Conservation (phyloP, 2,797 vertebrate genomes). For the Amazona finschi region DNA sequence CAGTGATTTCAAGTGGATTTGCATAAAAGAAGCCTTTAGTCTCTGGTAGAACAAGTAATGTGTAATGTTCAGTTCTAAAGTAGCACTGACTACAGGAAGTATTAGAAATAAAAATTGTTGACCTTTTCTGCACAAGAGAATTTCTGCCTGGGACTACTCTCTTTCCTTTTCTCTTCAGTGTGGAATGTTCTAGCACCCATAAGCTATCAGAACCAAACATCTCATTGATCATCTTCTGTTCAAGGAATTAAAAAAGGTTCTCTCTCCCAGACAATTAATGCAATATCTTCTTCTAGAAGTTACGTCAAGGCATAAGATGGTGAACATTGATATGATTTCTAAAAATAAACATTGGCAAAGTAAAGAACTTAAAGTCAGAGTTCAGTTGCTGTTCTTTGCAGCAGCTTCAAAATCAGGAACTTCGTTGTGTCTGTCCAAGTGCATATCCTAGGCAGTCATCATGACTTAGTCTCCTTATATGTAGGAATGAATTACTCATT, state of each 20-base stretch:
- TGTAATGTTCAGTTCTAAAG: conserved; percentile 4
- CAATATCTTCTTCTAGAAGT: conserved; percentile 1
- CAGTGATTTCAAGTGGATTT: conserved; percentile 26
- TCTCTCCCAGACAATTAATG: not conserved
- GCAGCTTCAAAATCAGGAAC: not conserved
- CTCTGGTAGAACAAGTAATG: not conserved
- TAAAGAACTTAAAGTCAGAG: not conserved
- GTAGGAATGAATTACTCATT: not conserved
- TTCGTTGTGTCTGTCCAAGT: not conserved
- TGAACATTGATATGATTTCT: not conserved
- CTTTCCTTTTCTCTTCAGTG: not conserved
- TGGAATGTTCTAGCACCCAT: accelerated
- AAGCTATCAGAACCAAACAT: not conserved
- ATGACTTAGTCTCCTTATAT: not conserved
- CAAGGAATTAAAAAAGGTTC: not conserved
- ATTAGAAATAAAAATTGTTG: not conserved
- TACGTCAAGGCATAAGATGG: not conserved
- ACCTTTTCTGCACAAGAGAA: not conserved
- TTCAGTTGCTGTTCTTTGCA: not conserved
- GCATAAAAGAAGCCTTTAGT: conserved; percentile 22
- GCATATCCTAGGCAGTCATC: not conserved
- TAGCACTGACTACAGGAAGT: not conserved
- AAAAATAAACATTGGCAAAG: conserved; percentile 30
- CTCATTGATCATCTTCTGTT: not conserved
- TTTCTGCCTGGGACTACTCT: not conserved